A percentile compares a stretch with the other conserved stretches of the same genome.
These are phyloP conservation scores for Budorcas taxicolor DNA, from an alignment of 2,113 vertebrate genomes.

Conservation along the genomic window DNA sequence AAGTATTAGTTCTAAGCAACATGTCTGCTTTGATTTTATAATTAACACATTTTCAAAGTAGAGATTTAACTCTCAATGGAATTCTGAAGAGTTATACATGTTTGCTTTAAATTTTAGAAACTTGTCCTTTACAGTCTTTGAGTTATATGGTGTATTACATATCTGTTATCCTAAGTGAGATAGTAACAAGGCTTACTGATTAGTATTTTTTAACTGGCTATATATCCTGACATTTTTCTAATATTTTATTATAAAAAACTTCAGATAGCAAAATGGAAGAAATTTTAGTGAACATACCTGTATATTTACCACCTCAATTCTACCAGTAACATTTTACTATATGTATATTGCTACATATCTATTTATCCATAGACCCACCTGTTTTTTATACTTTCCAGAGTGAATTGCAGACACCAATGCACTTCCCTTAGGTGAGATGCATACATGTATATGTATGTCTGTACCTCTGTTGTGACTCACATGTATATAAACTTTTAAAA, in stretches of 20 bases:
- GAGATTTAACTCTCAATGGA: not conserved
- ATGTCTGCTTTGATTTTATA: conserved; percentile 18
- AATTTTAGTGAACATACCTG: not conserved
- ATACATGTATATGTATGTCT: not conserved
- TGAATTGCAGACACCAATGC: not conserved
- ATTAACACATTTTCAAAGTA: conserved; percentile 15
- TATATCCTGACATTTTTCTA: not conserved
- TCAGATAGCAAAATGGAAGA: not conserved
- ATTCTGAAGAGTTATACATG: conserved; percentile 8
- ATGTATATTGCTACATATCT: not conserved
- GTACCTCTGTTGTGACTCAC: not conserved
- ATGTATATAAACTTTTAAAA: not conserved
- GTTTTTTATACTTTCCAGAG: conserved; percentile 9
- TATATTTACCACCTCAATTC: not conserved
- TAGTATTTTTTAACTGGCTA: not conserved
- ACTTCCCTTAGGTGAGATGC: not conserved
- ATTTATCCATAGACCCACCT: not conserved
- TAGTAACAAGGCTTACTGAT: not conserved
- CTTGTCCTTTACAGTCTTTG: not conserved
- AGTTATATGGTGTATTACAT: not conserved
- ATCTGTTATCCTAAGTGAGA: not conserved
- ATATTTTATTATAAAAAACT: not conserved
- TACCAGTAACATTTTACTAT: not conserved
- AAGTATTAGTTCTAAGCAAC: not conserved
- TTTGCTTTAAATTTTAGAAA: conserved; percentile 31